Evolutionary conservation across 2,113 vertebrate species (phyloP), one percentile per base, ranked within the genome.

Genomic region (Pteropus alecto): DNA sequence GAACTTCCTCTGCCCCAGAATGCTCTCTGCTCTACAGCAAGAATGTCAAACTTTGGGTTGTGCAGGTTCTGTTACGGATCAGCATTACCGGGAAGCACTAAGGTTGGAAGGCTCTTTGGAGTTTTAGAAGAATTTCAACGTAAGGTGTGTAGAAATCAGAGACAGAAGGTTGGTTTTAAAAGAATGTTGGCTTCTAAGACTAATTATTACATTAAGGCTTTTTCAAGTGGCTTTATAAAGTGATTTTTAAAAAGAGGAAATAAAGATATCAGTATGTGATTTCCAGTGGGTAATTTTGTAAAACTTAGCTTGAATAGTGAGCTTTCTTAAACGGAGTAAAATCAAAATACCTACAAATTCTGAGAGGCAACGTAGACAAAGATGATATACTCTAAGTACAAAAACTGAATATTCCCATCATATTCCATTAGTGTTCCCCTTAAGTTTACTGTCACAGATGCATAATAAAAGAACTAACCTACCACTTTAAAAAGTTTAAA

Each of bases 241-340:
- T 74, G 30, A 28, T n/a, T 54, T 73, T 51, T 51, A 51, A 51
- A 51, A 15, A 51, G 51, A 51, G 51, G 51, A 51, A 51, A 5
- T 93, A 35, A 82, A 63, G 30, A 65, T 65, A 71, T 22, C 56
- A 63, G 11, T 60, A 24, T 54, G 41, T n/a, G 38, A 65, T 82
- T 84, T 87, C 65, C n/a, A n/a, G 43, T 43, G n/a, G 65, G 24
- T 14, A 43, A n/a, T 79, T 91, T 90, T 74, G 0, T 46, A 68
- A 78, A 41, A 71, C 22, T 33, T 43, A 56, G 3, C 16, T 92
- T 78, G n/a, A 88, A 54, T 7, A 71, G 12, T 41, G 77, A 38
- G 15, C 28, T 84, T 93, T 90, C 89, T 87, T 61, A 93, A 93
- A 81, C 14, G 35, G 73, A 87, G 19, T 79, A 48, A 95, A 94